Conservation (phyloP, 2,888 invertebrate genomes). For the Andrena bucephala region DNA sequence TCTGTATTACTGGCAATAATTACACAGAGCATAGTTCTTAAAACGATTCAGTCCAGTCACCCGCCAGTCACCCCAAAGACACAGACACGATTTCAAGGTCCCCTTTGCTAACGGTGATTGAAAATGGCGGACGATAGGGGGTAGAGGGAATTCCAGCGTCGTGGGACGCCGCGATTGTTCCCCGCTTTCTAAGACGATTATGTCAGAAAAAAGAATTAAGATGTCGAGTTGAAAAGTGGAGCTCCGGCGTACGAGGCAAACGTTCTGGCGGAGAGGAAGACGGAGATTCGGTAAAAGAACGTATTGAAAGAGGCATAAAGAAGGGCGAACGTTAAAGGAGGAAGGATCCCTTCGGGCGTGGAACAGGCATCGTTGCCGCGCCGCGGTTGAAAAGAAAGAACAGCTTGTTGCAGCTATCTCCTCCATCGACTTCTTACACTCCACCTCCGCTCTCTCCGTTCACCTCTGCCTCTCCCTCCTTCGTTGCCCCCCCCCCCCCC, state of each 20-base stretch:
- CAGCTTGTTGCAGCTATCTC: constrained; percentile 60
- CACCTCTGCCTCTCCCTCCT: constrained; percentile 18
- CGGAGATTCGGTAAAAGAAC: constrained; percentile 62
- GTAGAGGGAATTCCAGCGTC: constrained; percentile 26
- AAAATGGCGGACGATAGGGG: not conserved
- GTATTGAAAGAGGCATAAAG: constrained; percentile 78
- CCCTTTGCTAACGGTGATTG: not conserved
- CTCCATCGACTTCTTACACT: constrained; percentile 46
- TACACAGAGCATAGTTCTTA: no score
- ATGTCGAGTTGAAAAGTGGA: constrained; percentile 81
- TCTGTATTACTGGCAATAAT: no score
- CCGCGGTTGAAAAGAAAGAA: constrained; percentile 72
- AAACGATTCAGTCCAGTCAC: no score
- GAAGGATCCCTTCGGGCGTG: constrained; percentile 51
- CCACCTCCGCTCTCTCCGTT: constrained; percentile 24
- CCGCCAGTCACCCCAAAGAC: not conserved
- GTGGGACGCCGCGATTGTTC: constrained; percentile 35
- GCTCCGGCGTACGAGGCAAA: constrained; percentile 65
- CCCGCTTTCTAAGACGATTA: constrained; percentile 79
- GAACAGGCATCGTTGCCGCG: constrained; percentile 35
- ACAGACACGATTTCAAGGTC: not conserved
- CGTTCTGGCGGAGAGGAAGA: constrained; percentile 1
- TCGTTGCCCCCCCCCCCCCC: no score
- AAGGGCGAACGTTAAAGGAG: constrained; percentile 53
- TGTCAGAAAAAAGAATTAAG: constrained; percentile 78